Evolutionary conservation across 2,888 invertebrate species (phyloP).

Genomic region (Abrostola triplasia): DNA sequence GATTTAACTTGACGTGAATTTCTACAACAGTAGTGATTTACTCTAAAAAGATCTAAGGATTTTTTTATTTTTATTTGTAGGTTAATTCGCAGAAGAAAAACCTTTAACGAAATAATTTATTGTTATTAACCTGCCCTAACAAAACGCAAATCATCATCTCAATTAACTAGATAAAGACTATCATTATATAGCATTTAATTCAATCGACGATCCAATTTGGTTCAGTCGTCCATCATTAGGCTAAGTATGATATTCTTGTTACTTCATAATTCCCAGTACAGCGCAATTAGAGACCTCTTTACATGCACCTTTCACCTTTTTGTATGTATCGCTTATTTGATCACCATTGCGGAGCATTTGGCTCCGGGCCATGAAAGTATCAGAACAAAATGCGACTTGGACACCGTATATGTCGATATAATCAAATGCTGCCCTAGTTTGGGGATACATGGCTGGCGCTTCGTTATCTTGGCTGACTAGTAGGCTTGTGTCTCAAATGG

Average conservation of each 20-base stretch:
- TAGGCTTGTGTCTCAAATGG: constrained; percentile 35
- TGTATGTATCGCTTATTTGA: constrained; percentile 45
- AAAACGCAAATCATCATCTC: constrained; percentile 28
- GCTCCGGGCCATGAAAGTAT: constrained; percentile 76
- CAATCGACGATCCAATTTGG: constrained; percentile 40
- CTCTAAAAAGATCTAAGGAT: background rate
- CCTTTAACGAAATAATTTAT: constrained; percentile 6
- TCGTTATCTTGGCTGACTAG: constrained; percentile 62
- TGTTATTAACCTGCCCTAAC: constrained; percentile 18
- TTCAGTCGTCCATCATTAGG: constrained; percentile 33
- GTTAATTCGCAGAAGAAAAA: constrained; percentile 4
- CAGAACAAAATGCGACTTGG: constrained; percentile 59
- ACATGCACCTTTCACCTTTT: constrained; percentile 71
- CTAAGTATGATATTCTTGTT: constrained; percentile 34
- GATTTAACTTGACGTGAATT: background rate
- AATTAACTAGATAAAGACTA: constrained; percentile 39
- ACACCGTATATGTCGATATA: constrained; percentile 53
- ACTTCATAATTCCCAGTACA: constrained; percentile 55
- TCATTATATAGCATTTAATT: constrained; percentile 44
- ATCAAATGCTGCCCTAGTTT: constrained; percentile 54
- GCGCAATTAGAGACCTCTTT: constrained; percentile 56
- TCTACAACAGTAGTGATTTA: background rate
- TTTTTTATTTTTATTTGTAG: background rate
- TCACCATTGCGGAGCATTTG: constrained; percentile 63
- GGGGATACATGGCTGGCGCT: constrained; percentile 39